phyloP scores from a whole-genome alignment of 2,797 vertebrate species.

The Varecia variegata region DNA sequence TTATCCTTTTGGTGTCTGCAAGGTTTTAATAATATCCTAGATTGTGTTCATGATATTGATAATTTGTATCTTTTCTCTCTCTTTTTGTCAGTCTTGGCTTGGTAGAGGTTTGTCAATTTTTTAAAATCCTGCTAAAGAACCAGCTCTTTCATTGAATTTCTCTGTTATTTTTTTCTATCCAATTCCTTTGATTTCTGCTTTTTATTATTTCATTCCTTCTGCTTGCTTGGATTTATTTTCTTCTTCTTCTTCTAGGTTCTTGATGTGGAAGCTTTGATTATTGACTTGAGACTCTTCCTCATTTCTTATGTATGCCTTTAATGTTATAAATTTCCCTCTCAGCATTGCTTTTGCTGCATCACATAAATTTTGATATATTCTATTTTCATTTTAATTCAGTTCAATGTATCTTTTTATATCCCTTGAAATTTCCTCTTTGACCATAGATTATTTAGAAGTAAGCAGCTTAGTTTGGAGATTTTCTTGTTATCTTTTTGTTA shows the following conservation, averaged over 20 bases:
- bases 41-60: background rate
- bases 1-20: background rate
- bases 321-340: background rate
- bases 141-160: background rate
- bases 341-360: background rate
- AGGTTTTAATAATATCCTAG: background rate
- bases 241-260: background rate
- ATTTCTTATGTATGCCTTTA: background rate
- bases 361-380: background rate
- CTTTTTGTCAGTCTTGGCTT: background rate
- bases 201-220: background rate
- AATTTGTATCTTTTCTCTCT: background rate
- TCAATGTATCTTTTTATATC: background rate
- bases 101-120: background rate
- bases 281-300: background rate
- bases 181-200: background rate
- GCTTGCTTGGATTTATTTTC: background rate
- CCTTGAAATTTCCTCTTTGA: background rate
- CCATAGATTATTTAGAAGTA: background rate
- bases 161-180: background rate
- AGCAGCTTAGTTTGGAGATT: background rate
- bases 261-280: background rate
- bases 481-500: background rate
- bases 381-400: background rate
- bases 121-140: background rate